Conservation (phyloP, 2,113 vertebrate genomes). For the Romanogobio albipinnatus region DNA sequence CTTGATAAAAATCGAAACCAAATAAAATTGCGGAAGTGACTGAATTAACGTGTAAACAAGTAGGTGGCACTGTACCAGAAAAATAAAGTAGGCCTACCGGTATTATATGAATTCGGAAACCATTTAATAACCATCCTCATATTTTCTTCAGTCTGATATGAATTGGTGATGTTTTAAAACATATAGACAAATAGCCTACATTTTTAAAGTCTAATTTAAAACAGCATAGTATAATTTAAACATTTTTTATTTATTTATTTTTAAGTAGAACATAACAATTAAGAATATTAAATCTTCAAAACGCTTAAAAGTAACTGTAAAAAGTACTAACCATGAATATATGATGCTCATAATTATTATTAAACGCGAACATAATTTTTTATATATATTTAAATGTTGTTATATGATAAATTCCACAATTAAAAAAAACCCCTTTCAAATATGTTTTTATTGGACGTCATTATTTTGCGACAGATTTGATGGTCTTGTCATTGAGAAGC, state of each 20-base stretch:
- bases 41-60: background rate
- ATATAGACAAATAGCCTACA: too few relatives aligned
- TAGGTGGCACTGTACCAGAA: background rate
- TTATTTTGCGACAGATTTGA: conserved; percentile 46
- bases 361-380: background rate
- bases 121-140: too few relatives aligned
- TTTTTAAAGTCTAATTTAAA: too few relatives aligned
- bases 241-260: background rate
- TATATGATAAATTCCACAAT: background rate
- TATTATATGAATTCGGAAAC: background rate
- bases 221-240: too few relatives aligned
- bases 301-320: background rate
- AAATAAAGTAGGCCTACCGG: background rate
- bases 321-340: background rate
- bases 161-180: too few relatives aligned
- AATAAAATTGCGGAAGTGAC: conserved; percentile 4
- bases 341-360: background rate
- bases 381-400: background rate
- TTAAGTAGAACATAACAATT: background rate
- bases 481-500: conserved; percentile 42
- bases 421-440: background rate
- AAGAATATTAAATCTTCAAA: background rate
- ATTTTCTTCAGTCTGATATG: too few relatives aligned
- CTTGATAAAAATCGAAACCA: background rate
- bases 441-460: conserved; percentile 56